These are phyloP conservation scores for Gambelia wislizenii DNA, from an alignment of 2,797 vertebrate genomes.

Conservation along the genomic window DNA sequence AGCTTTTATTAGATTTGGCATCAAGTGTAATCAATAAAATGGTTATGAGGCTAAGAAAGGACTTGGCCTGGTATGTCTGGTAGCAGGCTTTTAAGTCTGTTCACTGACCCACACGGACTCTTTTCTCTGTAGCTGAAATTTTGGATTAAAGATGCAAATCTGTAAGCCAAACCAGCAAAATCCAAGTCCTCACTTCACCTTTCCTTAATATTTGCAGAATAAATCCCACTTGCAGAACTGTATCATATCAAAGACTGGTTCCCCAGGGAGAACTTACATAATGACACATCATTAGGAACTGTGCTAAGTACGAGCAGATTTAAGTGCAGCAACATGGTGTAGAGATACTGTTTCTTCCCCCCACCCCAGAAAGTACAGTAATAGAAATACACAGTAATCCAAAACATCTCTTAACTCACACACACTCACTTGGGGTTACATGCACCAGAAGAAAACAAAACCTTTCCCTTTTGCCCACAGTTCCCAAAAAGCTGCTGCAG, in stretches of 20 bases:
- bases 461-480: not conserved
- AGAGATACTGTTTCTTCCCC: not conserved
- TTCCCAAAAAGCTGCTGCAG: not conserved
- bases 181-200: not conserved
- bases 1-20: not conserved
- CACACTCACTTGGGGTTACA: fast-evolving
- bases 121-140: not conserved
- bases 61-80: not conserved
- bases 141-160: not conserved
- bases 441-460: not conserved
- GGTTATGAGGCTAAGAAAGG: not conserved
- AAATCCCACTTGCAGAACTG: not conserved
- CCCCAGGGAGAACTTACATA: not conserved
- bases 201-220: not conserved
- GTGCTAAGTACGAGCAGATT: not conserved
- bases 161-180: not conserved
- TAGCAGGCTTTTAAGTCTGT: no score
- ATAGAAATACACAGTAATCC: not conserved
- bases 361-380: not conserved
- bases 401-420: not conserved
- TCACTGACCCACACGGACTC: not conserved
- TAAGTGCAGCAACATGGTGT: not conserved
- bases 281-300: not conserved
- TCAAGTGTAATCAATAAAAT: not conserved
- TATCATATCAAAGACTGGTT: not conserved